Percentiles rank a stretch among this genome's conserved stretches.
These are phyloP conservation scores for Dasypolia templi DNA, from an alignment of 2,888 invertebrate species.

Conservation along the genomic window DNA sequence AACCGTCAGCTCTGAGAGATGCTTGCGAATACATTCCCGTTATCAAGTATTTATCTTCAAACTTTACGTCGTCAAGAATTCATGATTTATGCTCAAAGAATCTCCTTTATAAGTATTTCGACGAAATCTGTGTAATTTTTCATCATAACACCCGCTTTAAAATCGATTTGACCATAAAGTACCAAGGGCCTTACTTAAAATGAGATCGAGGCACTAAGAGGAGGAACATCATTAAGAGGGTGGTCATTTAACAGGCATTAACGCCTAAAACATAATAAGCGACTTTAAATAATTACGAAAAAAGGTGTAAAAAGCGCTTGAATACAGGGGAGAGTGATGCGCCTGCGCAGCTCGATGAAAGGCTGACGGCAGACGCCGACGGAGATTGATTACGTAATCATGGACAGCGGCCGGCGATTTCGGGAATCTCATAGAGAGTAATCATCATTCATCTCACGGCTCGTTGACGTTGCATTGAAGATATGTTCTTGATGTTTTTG, in stretches of 20 bases:
- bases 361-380: slow-evolving; percentile 84
- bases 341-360: slow-evolving; percentile 86
- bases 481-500: slow-evolving; percentile 74
- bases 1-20: slow-evolving; percentile 46
- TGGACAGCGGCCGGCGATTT: slow-evolving; percentile 84
- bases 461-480: slow-evolving; percentile 83
- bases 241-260: slow-evolving; percentile 87
- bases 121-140: slow-evolving; percentile 70
- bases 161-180: slow-evolving; percentile 76
- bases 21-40: slow-evolving; percentile 58
- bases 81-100: slow-evolving; percentile 63
- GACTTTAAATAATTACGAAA: slow-evolving; percentile 87
- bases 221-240: slow-evolving; percentile 81
- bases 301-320: slow-evolving; percentile 86
- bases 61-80: slow-evolving; percentile 34
- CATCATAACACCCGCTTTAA: slow-evolving; percentile 74
- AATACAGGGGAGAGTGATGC: slow-evolving; percentile 83
- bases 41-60: slow-evolving; percentile 59
- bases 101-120: slow-evolving; percentile 61
- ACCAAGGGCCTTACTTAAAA: slow-evolving; percentile 74
- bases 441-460: slow-evolving; percentile 88
- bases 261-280: slow-evolving; percentile 87
- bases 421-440: slow-evolving; percentile 87
- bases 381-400: slow-evolving; percentile 90
- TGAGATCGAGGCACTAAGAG: slow-evolving; percentile 69